Evolutionary conservation across 2,113 vertebrate species (phyloP), one percentile per base, ranked within the genome.

Genomic region (Zosterops japonicus): DNA sequence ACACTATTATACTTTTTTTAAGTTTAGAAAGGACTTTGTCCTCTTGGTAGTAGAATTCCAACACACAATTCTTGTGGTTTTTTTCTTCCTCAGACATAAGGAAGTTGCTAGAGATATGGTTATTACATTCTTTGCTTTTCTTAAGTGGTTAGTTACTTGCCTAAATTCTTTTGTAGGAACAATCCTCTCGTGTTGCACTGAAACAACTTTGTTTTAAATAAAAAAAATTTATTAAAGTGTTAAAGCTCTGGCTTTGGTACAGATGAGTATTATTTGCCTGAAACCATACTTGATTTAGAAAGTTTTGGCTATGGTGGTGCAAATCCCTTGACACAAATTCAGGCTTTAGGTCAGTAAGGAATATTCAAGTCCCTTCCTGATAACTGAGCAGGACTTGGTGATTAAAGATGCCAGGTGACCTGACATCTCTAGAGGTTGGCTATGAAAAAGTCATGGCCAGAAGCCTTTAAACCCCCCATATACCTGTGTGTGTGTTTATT

Each of bases 401-500:
- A 95, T 89, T 95, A 94, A 95, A 90, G 81, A 83, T 70, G 46
- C 69, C 4, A 44, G 19, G 49, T 89, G 60, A 77, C 84, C 22
- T 19, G 23, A 81, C 50, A 89, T 50, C n/a, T 87, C 77, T 65
- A 55, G 79, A 95, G 64, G 57, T 67, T 15, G 31, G 89, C 60
- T 90, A 77, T 3, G 7, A 75, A 93, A 95, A 90, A 95, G 64
- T 39, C 2, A 1, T 1, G 8, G 41, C 41, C 95, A 94, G 80
- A 80, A 95, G 56, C 22, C 44, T 95, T 92, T 93, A 95, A 93
- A 86, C 22, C 44, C 59, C 41, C 44, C 59, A 79, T 81, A 82
- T 64, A 92, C 69, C 86, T 93, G 55, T 70, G 75, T 59, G 7
- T 89, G 68, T 74, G 39, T 87, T 95, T 91, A 87, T 82, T 96